A percentile compares a stretch with the other conserved stretches of the same genome.
These are phyloP conservation scores for Diaprepes abbreviatus DNA, from an alignment of 2,888 invertebrate genomes.

Conservation along the genomic window DNA sequence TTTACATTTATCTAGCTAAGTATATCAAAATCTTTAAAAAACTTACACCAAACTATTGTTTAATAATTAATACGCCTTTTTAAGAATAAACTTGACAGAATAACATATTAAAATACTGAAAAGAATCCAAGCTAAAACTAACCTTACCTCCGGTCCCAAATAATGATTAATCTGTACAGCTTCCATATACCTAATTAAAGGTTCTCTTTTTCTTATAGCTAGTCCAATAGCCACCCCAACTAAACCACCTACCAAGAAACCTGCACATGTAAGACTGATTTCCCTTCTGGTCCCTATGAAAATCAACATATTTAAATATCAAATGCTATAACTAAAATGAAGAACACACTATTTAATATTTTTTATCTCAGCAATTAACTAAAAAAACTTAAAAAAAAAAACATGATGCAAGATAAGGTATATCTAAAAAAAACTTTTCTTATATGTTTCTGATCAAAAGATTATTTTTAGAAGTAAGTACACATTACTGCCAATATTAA, in stretches of 20 bases:
- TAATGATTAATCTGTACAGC: slow-evolving; percentile 68
- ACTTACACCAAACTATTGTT: too few species aligned
- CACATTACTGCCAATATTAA: slow-evolving; percentile 7
- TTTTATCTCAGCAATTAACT: not conserved
- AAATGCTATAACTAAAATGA: not conserved
- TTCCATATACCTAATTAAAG: slow-evolving; percentile 67
- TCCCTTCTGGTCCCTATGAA: slow-evolving; percentile 67
- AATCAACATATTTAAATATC: slow-evolving; percentile 14
- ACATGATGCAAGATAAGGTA: slow-evolving; percentile 1
- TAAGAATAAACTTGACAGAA: not conserved
- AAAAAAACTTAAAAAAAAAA: not conserved
- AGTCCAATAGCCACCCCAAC: slow-evolving; percentile 66
- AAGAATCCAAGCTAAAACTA: not conserved
- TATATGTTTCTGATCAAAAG: not conserved
- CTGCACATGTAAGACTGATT: slow-evolving; percentile 66
- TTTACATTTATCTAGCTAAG: too few species aligned
- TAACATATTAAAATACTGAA: slow-evolving; percentile 20
- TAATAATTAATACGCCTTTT: too few species aligned
- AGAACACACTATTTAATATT: not conserved
- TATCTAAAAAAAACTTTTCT: not conserved
- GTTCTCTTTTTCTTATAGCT: slow-evolving; percentile 60
- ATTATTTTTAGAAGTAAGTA: slow-evolving; percentile 15
- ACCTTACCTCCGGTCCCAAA: slow-evolving; percentile 67
- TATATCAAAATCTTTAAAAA: too few species aligned
- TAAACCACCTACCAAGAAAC: slow-evolving; percentile 66